A percentile compares a stretch with the other conserved stretches of the same genome.
phyloP scores from a whole-genome alignment of 2,113 vertebrate genomes.

The Neofelis nebulosa region DNA sequence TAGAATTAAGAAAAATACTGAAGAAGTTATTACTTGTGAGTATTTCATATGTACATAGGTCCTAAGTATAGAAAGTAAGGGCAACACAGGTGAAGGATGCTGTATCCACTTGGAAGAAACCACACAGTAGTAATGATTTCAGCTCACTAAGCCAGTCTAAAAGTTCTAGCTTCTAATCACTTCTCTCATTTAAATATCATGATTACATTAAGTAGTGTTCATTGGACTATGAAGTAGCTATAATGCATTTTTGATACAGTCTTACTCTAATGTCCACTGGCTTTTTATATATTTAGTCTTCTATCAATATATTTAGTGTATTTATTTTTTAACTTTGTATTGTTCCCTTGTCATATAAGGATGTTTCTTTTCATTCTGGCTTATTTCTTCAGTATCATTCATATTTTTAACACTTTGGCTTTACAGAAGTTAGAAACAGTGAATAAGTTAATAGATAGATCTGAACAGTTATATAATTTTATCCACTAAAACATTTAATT shows the following conservation, averaged over 20 bases:
- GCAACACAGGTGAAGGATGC: neutral
- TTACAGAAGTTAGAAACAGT: neutral
- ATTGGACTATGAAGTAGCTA: neutral
- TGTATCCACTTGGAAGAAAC: neutral
- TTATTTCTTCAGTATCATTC: neutral
- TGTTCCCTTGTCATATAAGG: neutral
- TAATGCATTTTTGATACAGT: neutral
- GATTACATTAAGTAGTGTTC: neutral
- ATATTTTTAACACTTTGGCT: neutral
- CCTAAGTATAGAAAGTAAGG: neutral
- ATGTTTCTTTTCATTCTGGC: neutral
- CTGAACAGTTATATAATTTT: slow-evolving; percentile 9
- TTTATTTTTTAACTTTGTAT: neutral
- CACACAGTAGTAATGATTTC: neutral
- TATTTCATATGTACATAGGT: neutral
- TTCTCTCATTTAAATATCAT: neutral
- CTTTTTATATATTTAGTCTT: neutral
- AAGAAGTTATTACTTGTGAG: neutral
- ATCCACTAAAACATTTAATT: neutral
- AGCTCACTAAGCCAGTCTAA: neutral
- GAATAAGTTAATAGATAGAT: neutral
- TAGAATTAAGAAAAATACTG: neutral
- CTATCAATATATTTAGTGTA: neutral
- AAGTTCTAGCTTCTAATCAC: neutral
- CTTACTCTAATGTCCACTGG: neutral